Percentiles rank a stretch among this genome's conserved stretches.
Evolutionary conservation across 2,888 invertebrate genomes (phyloP).

Genomic region (Drosophila macrospina): DNA sequence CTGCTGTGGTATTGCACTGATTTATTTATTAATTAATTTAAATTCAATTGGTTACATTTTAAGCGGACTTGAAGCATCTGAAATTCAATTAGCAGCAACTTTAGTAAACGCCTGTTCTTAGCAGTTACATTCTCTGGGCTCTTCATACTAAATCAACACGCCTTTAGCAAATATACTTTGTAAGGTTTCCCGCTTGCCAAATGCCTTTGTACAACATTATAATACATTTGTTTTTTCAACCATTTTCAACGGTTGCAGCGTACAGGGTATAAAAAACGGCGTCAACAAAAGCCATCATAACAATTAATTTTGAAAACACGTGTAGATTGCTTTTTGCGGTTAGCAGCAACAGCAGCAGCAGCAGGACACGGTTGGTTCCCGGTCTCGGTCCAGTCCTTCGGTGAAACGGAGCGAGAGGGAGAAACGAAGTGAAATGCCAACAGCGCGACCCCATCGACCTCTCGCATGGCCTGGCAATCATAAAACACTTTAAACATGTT

Average conservation of each 20-base stretch:
- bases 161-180: neutral
- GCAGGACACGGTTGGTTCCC: conserved; percentile 41
- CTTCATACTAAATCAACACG: too few relatives aligned
- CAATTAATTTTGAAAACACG: conserved; percentile 82
- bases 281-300: conserved; percentile 81
- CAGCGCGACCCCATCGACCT: conserved; percentile 64
- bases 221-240: neutral
- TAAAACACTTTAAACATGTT: conserved; percentile 81
- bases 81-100: too few relatives aligned
- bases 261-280: conserved; percentile 60
- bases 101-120: too few relatives aligned
- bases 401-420: neutral
- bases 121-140: too few relatives aligned
- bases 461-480: conserved; percentile 75
- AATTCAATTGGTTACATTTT: too few relatives aligned
- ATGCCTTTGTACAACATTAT: neutral
- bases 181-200: neutral
- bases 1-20: too few relatives aligned
- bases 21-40: too few relatives aligned
- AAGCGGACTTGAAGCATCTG: too few relatives aligned
- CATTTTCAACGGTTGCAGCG: neutral
- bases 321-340: conserved; percentile 83
- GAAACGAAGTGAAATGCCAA: conserved; percentile 47
- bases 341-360: conserved; percentile 61
- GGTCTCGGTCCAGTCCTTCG: conserved; percentile 20